Base-by-base conservation (phyloP, 2,888 invertebrate species). In the Lacanobia oleracea region DNA sequence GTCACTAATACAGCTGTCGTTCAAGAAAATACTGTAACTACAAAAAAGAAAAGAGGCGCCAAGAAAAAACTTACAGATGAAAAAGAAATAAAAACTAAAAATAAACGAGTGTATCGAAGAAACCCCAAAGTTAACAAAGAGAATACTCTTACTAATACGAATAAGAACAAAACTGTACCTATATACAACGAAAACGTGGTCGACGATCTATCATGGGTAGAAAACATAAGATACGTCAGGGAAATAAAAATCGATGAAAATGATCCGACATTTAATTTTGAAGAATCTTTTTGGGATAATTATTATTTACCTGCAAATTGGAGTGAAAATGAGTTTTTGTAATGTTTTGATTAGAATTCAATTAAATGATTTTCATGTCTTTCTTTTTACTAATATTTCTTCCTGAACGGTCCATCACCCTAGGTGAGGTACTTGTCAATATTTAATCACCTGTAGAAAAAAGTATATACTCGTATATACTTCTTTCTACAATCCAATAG, bases 181-280 rank as follows among this genome's bases (percentile, higher is more conserved):
- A 81, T 82, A 23, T 77, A 83, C 64, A 84, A 83, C 12, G 56
- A 73, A 27, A 60, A 75, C 63, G 71, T 82, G 33, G 74, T 82
- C 45, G 82, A 87, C 23, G 91, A 92, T 77, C 77, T 94, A 1
- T 92, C 93, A 1, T 95, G 95, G 95, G 62, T 95, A 1, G 92
- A 93, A 83, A 90, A 91, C 51, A 86, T 95, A 51, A 89, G 88
- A 74, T 93, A 87, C 65, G 89, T 94, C 0, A 89, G 94, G 76
- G 91, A 92, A 85, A 80, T 94, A 23, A 51, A 72, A 4, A 68
- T 48, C 0, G 89, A 92, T 23, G 95, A 95, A 83, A 87, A 86
- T 68, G 88, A 91, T 56, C 43, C 75, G 0, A 83, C 69, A 21
- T 71, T 77, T 18, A 67, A 77, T 64, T 72, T 90, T 16, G 79